phyloP scores from a whole-genome alignment of 2,113 vertebrate species.

The Halichoeres trimaculatus region DNA sequence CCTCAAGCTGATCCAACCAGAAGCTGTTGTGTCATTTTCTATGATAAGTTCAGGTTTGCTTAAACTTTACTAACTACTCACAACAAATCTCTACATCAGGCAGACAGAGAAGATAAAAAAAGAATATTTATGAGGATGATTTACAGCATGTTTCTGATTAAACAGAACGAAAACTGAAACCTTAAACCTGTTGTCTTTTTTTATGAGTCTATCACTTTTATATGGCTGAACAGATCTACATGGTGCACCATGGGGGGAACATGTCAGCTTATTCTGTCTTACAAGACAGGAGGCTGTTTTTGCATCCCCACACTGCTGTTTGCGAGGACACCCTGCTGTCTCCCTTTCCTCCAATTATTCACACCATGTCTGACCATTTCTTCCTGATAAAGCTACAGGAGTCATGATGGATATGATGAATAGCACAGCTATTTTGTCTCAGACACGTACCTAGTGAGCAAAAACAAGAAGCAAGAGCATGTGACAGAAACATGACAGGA shows the following conservation, averaged over 20 bases:
- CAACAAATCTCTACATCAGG: slow-evolving; percentile 37
- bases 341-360: slow-evolving; percentile 66
- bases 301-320: slow-evolving; percentile 33
- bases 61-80: background rate
- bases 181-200: background rate
- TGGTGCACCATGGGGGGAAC: background rate
- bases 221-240: slow-evolving; percentile 8
- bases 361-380: slow-evolving; percentile 20
- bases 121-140: slow-evolving; percentile 43
- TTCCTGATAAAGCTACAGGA: slow-evolving; percentile 19
- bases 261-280: slow-evolving; percentile 19
- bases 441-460: slow-evolving; percentile 47
- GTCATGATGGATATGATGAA: slow-evolving; percentile 41
- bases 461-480: slow-evolving; percentile 32
- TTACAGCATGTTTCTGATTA: slow-evolving; percentile 17
- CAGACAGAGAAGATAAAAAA: slow-evolving; percentile 17
- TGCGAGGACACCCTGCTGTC: slow-evolving; percentile 31
- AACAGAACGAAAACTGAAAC: slow-evolving; percentile 30
- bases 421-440: slow-evolving; percentile 42
- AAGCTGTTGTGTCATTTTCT: slow-evolving; percentile 14
- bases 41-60: slow-evolving; percentile 39
- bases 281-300: slow-evolving; percentile 18
- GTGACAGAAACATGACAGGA: slow-evolving; percentile 48
- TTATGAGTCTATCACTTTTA: slow-evolving; percentile 12
- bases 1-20: background rate